These are phyloP conservation scores for Brachionus sp. DNA, from an alignment of 1,140 invertebrate genomes.

Conservation along the genomic window DNA sequence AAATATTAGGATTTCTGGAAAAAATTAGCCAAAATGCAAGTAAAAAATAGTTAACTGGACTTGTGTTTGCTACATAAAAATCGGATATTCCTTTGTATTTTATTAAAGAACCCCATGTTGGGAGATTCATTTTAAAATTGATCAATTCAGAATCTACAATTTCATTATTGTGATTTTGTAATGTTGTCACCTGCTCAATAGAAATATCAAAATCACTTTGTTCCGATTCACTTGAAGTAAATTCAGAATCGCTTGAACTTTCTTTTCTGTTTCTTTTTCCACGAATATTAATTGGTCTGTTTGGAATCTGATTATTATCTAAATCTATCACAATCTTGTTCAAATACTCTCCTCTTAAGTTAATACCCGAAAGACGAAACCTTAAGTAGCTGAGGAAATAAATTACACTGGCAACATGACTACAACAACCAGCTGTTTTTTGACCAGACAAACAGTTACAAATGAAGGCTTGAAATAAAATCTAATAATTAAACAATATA, in stretches of 20 bases:
- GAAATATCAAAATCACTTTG: not conserved
- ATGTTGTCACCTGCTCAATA: not conserved
- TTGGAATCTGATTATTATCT: not conserved
- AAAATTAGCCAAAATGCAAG: not conserved
- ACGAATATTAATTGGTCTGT: not conserved
- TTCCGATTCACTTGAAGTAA: not conserved
- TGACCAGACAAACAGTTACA: not conserved
- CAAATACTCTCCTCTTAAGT: not conserved
- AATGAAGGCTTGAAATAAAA: not conserved
- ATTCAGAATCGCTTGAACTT: not conserved
- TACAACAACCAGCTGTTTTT: slow-evolving; percentile 3
- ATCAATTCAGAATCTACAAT: not conserved
- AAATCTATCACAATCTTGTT: not conserved
- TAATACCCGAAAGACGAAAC: not conserved
- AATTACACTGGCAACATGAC: not conserved
- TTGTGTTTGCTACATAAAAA: not conserved
- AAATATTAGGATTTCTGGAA: not conserved
- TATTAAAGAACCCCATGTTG: not conserved
- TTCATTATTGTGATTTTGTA: not conserved
- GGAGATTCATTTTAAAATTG: not conserved
- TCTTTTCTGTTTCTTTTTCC: slow-evolving; percentile 15
- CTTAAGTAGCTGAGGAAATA: not conserved
- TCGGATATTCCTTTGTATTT: not conserved
- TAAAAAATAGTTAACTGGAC: slow-evolving; percentile 1
- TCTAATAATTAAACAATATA: not conserved